Conservation (phyloP, 2,113 vertebrate species). For the Coregonus clupeaformis region DNA sequence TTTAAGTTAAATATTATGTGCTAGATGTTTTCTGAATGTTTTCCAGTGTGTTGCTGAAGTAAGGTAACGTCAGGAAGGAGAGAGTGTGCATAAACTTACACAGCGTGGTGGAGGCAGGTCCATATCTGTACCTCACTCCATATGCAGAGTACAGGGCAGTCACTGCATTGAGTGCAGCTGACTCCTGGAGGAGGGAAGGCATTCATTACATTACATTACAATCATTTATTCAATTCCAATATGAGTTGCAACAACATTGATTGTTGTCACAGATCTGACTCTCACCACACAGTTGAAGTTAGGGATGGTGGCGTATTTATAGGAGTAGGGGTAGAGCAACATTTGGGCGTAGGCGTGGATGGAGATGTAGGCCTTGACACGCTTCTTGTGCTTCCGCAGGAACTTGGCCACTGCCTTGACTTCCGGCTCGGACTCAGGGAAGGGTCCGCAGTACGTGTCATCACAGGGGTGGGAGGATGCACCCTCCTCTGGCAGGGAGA, state of each 20-base stretch:
- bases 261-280: not conserved
- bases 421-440: slow-evolving; percentile 94
- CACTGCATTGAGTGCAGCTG: slow-evolving; percentile 88
- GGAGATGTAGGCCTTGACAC: slow-evolving; percentile 88
- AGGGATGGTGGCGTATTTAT: slow-evolving; percentile 91
- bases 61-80: no score
- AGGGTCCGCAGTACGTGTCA: slow-evolving; percentile 93
- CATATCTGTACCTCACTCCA: slow-evolving; percentile 86
- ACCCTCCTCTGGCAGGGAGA: slow-evolving; percentile 81
- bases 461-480: slow-evolving; percentile 94
- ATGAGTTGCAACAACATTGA: not conserved
- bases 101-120: slow-evolving; percentile 91
- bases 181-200: slow-evolving; percentile 78
- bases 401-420: slow-evolving; percentile 94
- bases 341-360: slow-evolving; percentile 98
- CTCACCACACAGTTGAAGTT: slow-evolving; percentile 93
- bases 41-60: not conserved
- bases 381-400: slow-evolving; percentile 86
- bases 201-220: not conserved
- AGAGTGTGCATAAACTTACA: slow-evolving; percentile 79
- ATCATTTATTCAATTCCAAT: not conserved
- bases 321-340: slow-evolving; percentile 96
- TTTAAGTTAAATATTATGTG: not conserved
- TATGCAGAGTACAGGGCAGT: slow-evolving; percentile 88
- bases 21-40: not conserved